Base-by-base conservation (phyloP, 92 coral and sea anemone genomes). In the Umimayanthus chanpuru region DNA sequence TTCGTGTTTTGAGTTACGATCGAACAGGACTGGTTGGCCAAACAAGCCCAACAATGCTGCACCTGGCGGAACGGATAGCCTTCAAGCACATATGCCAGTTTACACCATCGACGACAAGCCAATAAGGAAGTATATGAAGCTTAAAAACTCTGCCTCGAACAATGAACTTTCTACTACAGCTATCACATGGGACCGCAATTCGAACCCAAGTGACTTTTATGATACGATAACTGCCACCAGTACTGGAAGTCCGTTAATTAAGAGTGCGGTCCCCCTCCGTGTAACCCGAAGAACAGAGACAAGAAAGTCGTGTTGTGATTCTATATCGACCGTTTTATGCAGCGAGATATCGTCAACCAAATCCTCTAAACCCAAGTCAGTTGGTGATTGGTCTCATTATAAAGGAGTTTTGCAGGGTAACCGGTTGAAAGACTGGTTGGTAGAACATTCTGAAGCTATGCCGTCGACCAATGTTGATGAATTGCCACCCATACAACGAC, bases 11-110 rank as follows among this genome's bases (percentile, higher is more conserved):
- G n/a, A n/a, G n/a, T n/a, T n/a, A n/a, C 86, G 76, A 39, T 78
- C 81, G 41, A n/a, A 14, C 81, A 78, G 81, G 25, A 41, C 23
- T 43, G 53, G 3, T 53, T 73, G 43, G 77, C 2, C 77, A 12
- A 73, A 14, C 39, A 73, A 40, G 77, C 0, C 77, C 4, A 73
- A 14, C 39, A 73, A 40, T 8, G 32, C 40, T 20, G 79, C 47
- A 38, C 25, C 79, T 75, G 79, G 26, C 26, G 14, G 4, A 79
- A 26, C 72, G 28, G 72, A 40, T 5, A 14, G 49, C 53, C 58
- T 81, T 61, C 38, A 66, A 38, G 86, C 86, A 32, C 26, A 65
- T n/a, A 81, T 81, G 86, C 86, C 86, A 2, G 86, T 81, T 23
- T 39, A 38, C 44, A 81, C 32, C 21, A 65, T 38, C 4, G 2